Conservation (phyloP, 2,797 vertebrate genomes). For the Chelonia mydas region DNA sequence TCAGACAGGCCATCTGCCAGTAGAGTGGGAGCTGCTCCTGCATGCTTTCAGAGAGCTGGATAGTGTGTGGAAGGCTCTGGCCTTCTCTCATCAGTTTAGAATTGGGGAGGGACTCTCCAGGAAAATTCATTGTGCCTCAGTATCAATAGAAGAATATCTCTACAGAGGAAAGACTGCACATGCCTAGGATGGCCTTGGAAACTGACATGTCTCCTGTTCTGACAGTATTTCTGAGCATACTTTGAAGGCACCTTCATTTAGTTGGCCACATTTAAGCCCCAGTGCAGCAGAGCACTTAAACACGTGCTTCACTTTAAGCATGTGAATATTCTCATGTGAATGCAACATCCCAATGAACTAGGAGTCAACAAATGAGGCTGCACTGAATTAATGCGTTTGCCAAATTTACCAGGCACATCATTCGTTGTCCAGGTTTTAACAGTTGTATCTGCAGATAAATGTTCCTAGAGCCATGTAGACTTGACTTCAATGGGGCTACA, state of each 20-base stretch:
- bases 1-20: neutral
- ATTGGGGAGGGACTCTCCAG: neutral
- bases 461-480: neutral
- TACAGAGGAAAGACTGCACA: neutral
- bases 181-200: neutral
- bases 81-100: neutral
- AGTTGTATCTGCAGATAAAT: neutral
- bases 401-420: neutral
- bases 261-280: neutral
- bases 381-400: neutral
- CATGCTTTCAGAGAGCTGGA: slow-evolving; percentile 1
- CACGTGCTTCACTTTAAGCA: neutral
- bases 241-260: slow-evolving; percentile 36
- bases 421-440: neutral
- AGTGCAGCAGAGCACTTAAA: neutral
- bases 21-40: neutral
- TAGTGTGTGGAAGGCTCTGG: neutral
- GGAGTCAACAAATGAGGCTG: neutral
- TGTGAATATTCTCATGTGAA: neutral
- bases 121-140: neutral
- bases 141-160: neutral
- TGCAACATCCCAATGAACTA: neutral
- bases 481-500: neutral
- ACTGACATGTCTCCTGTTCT: neutral
- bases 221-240: neutral